Base-by-base conservation (phyloP, 2,888 invertebrate species). In the Buathra laborator region DNA sequence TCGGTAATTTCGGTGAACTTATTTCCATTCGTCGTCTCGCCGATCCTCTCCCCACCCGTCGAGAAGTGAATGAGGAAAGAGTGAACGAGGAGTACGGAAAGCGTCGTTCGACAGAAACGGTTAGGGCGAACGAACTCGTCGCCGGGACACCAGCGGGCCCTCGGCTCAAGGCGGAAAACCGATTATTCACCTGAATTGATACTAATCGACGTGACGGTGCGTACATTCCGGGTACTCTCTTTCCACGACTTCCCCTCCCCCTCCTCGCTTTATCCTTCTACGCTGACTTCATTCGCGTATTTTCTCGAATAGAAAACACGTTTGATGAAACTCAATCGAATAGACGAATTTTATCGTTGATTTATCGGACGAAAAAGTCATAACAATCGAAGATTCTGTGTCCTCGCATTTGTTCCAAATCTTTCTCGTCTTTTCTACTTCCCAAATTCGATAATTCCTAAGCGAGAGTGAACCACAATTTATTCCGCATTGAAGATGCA, bases 151-250 rank as follows among this genome's bases (percentile, higher is more conserved):
- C 74, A 66, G 48, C 48, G 64, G 70, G 70, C 71, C 64, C 70
- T 81, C 84, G 81, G 70, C 71, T 81, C 78, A 75, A 82, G 37
- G 78, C 81, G 78, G 84, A 85, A 85, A 81, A 85, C 84, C 84
- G 81, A 85, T 85, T 81, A 81, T 85, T 85, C 84, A 85, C 84
- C 84, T 81, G 81, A 85, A 85, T 85, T 85, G 84, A 85, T 85
- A 85, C 84, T 85, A 85, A 85, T 85, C 81, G 84, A 79, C 84
- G 78, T 75, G 84, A 81, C 81, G 71, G 70, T 75, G 75, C 84
- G 75, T 75, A 79, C 71, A 75, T 37, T 37, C 37, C 37, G 64
- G 78, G 78, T 74, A 46, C 81, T 64, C 81, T 70, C 46, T 53
- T 75, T 70, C 74, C 24, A 24, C 32, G 46, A 10, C 19, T 51